These are phyloP conservation scores for Athetis lepigone DNA, from an alignment of 2,888 invertebrate genomes.

Conservation along the genomic window DNA sequence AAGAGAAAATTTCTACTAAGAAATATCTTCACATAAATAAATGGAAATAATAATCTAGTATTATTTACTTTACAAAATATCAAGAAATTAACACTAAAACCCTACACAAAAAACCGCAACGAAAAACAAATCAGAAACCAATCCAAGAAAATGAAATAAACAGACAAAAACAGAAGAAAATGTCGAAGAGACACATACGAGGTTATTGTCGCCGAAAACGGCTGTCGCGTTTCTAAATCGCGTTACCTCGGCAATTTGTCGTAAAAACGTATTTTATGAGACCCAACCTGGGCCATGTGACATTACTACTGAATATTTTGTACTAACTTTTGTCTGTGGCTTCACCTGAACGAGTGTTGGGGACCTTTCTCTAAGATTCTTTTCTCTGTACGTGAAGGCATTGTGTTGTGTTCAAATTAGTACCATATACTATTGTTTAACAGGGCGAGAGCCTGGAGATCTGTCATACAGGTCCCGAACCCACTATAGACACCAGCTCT, in stretches of 20 bases:
- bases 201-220: slow-evolving; percentile 55
- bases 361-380: no score
- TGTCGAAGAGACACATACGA: slow-evolving; percentile 20
- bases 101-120: slow-evolving; percentile 10
- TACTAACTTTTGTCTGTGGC: background rate
- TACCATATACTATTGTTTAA: no score
- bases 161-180: slow-evolving; percentile 22
- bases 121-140: slow-evolving; percentile 52
- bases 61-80: no score
- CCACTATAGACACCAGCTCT: no score
- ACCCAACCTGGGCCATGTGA: slow-evolving; percentile 58
- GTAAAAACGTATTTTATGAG: slow-evolving; percentile 77
- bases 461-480: no score
- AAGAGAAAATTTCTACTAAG: no score
- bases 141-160: slow-evolving; percentile 52
- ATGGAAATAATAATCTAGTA: no score
- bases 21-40: no score
- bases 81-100: background rate
- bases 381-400: no score
- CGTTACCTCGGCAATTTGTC: slow-evolving; percentile 77
- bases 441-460: no score
- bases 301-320: slow-evolving; percentile 62
- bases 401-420: no score
- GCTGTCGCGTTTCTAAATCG: slow-evolving; percentile 71
- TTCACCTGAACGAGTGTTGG: no score